Base-by-base conservation (phyloP, 2,113 vertebrate genomes). In the Leucopsar rothschildi region DNA sequence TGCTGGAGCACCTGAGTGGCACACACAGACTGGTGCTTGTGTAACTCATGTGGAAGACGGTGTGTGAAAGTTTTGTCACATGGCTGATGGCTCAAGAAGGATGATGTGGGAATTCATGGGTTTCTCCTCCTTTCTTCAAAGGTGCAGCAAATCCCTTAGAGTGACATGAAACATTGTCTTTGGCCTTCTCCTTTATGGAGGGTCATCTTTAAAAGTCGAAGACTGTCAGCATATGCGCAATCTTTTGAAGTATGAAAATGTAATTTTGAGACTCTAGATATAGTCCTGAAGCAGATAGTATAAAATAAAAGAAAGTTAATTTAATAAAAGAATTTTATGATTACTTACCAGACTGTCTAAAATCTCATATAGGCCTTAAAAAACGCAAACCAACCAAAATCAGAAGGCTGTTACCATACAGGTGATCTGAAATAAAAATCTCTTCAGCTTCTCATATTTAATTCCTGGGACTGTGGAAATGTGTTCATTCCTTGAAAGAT, bases 211-310 rank as follows among this genome's bases (percentile, higher is more conserved):
- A 60, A 27, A 84, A 75, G 22, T 15, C 8, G 4, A 86, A 47
- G 28, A 10, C 7, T 71, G 22, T 6, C 1, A 0, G 8, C 44
- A 27, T 73, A 28, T 68, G n/a, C 12, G 13, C 22, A 44, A 0
- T 47, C 25, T 82, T 79, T 49, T 61, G 39, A 50, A 77, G 55
- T 13, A 3, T 55, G 23, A 55, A 81, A 90, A 66, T 52, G 27
- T 81, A 15, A 37, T 68, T 90, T 86, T 59, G 60, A 86, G 33
- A 25, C 16, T 83, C 25, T 27, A 39, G 25, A 33, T 88, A 12
- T 1, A 60, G 40, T 75, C 33, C 31, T 60, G 47, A 86, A 88
- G 49, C 49, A 86, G 25, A 13, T 6, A 39, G 7, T 47, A 16
- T 39, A 47, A 90, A 60, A 80, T 11, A 55, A 42, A 91, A 35